Evolutionary conservation across 2,888 invertebrate species (phyloP), one percentile per base, ranked within the genome.

Genomic region (Volucella inanis): DNA sequence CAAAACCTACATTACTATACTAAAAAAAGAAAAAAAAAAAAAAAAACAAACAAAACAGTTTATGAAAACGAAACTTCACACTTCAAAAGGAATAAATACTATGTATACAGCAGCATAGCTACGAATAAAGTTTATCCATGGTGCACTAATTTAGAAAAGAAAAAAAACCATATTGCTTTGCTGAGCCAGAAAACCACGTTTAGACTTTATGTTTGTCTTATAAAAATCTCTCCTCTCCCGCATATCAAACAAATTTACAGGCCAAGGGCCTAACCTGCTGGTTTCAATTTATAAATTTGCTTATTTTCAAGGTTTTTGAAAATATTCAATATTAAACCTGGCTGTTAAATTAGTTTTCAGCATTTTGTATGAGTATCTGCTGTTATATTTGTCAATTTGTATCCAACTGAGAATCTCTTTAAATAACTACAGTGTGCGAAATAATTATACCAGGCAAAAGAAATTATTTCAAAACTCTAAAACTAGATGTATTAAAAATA

Each of bases 1-100:
- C 57, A 65, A 31, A 64, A 74, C 68, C 74, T 64, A 50, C 38
- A 79, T 62, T 50, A 71, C 43, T 54, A 71, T 45, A 64, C 67
- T 59, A 54, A 49, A 71, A 71, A 47, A 41, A 57, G n/a, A 74
- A 47, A 70, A 52, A 43, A 52, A 50, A 0, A 70, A 74, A 47
- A 0, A 39, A 45, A 59, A 15, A n/a, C 2, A 22, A 22, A 22
- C 6, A 31, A 3, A 31, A 31, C 31, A 31, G 6, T 31, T 6
- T 31, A 31, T 31, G 4, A 31, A 31, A 31, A 31, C 31, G n/a
- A 45, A 45, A 49, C 47, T n/a, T 64, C 38, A 47, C 15, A 49
- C 41, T 57, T 22, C 15, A 31, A 3, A 31, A 31, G 31, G 31
- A 31, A 6, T 6, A 31, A 31, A 31, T 31, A 31, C 31, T 31